phyloP scores from a whole-genome alignment of 2,113 vertebrate species.

The Rousettus leschenaultii region DNA sequence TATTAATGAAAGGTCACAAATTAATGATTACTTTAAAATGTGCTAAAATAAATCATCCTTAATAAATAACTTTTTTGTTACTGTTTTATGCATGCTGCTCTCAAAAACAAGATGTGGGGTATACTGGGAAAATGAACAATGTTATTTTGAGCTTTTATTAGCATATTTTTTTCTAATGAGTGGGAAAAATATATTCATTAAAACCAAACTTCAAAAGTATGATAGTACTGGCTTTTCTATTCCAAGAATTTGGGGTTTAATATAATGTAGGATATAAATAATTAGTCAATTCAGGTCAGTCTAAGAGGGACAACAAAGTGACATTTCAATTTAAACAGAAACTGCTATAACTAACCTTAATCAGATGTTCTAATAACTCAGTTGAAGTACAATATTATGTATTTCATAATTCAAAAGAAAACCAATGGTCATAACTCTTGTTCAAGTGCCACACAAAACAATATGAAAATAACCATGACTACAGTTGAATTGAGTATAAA shows the following conservation, averaged over 20 bases:
- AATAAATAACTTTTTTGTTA: background rate
- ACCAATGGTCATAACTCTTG: background rate
- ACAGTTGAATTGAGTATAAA: background rate
- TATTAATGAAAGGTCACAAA: background rate
- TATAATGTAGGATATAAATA: constrained; percentile 55
- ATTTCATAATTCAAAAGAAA: constrained; percentile 51
- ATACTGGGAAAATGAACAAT: background rate
- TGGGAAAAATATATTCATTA: constrained; percentile 1
- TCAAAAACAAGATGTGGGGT: background rate
- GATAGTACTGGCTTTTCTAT: background rate
- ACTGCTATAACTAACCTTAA: background rate
- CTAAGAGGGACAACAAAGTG: constrained; percentile 38
- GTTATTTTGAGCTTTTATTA: background rate
- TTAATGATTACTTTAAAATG: constrained; percentile 10
- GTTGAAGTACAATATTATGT: background rate
- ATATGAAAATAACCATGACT: background rate
- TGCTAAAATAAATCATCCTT: background rate
- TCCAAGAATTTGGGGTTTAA: constrained; percentile 19
- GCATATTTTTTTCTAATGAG: background rate
- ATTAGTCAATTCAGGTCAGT: constrained; percentile 42
- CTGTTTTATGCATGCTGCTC: background rate
- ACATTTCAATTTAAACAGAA: constrained; percentile 54
- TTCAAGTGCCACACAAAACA: constrained; percentile 6
- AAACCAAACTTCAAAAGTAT: background rate
- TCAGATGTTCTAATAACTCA: constrained; percentile 50